Evolutionary conservation across 1,140 invertebrate species (phyloP).

Genomic region (Drosophila yakuba): DNA sequence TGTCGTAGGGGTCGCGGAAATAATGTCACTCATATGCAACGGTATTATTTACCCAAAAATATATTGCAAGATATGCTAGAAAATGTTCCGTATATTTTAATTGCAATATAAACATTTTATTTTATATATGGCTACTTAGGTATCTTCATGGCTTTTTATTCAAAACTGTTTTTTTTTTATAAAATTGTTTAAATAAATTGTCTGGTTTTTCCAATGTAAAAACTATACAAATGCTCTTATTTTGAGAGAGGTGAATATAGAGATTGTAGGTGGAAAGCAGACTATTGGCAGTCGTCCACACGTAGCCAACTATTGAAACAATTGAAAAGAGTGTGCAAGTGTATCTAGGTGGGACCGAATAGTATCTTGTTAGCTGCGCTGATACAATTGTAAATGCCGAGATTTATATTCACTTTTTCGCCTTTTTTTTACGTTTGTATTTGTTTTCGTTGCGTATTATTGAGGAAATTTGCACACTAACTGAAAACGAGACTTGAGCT

Average conservation of each 20-base stretch:
- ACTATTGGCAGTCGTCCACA: constrained; percentile 34
- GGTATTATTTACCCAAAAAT: neutral
- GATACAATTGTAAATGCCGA: constrained; percentile 66
- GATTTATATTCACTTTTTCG: constrained; percentile 61
- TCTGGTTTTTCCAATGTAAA: no score
- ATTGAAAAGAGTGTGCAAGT: constrained; percentile 49
- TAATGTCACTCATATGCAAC: neutral
- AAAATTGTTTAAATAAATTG: neutral
- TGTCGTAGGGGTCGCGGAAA: neutral
- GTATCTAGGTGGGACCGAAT: constrained; percentile 39
- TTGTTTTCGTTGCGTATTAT: constrained; percentile 38
- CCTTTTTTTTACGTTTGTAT: constrained; percentile 22
- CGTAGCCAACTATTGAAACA: constrained; percentile 67
- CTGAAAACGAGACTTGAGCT: constrained; percentile 9
- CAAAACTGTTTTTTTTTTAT: neutral
- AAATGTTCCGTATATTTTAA: neutral
- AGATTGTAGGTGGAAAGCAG: constrained; percentile 49
- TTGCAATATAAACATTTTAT: neutral
- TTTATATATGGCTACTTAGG: no score
- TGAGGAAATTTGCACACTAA: constrained; percentile 51
- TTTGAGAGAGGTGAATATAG: constrained; percentile 1
- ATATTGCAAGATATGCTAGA: neutral
- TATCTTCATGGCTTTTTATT: neutral
- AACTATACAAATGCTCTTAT: constrained; percentile 7
- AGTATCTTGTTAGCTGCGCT: constrained; percentile 72